Conservation (phyloP, 2,113 vertebrate species). For the Aramus guarauna region DNA sequence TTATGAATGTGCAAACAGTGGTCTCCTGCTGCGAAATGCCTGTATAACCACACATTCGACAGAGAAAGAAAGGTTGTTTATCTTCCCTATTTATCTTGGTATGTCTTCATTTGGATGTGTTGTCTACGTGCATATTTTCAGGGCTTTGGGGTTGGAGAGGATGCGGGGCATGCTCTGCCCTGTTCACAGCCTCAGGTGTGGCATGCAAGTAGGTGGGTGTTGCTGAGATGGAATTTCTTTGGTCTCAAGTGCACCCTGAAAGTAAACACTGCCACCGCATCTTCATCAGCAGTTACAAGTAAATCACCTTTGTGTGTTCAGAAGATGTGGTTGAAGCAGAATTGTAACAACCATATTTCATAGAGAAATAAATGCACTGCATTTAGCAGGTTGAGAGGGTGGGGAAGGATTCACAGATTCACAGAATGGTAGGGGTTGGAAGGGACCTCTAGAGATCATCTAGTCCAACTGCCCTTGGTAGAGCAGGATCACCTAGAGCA, state of each 20-base stretch:
- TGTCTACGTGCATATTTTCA: background rate
- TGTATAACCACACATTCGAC: background rate
- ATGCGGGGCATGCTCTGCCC: constrained; percentile 4
- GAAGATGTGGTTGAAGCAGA: background rate
- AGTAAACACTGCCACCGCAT: background rate
- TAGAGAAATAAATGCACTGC: background rate
- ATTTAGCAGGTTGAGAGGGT: background rate
- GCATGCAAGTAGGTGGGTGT: background rate
- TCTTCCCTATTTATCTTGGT: background rate
- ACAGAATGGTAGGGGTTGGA: no score
- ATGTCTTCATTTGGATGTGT: background rate
- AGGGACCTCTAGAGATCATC: no score
- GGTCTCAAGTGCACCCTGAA: background rate
- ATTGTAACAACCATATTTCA: background rate
- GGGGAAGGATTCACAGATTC: no score
- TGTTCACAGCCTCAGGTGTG: background rate
- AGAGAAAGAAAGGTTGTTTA: background rate
- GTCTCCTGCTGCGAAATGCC: background rate
- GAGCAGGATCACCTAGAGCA: no score
- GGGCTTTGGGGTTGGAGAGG: background rate
- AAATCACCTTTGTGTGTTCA: background rate
- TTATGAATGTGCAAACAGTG: background rate
- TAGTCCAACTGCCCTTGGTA: no score
- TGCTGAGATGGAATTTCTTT: background rate
- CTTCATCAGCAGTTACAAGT: background rate